Evolutionary conservation across 2,797 vertebrate species (phyloP).

Genomic region (Ctenopoma multispine): DNA sequence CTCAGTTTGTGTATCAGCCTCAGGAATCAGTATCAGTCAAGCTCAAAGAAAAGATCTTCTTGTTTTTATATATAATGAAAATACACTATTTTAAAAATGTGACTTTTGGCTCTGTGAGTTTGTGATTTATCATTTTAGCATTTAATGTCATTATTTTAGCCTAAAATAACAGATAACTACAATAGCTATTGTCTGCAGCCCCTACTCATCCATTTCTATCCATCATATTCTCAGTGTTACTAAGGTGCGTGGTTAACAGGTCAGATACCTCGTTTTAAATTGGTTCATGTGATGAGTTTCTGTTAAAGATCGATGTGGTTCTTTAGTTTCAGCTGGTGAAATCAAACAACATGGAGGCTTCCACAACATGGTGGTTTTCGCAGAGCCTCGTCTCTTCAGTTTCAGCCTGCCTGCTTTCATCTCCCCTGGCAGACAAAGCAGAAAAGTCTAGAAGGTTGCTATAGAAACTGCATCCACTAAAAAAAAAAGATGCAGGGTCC

Average conservation of each 20-base stretch:
- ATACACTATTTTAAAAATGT: neutral
- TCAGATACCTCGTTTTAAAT: conserved; percentile 5
- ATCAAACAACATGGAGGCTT: conserved; percentile 65
- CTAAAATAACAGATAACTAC: neutral
- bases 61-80: too few species aligned
- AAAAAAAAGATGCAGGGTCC: conserved; percentile 44
- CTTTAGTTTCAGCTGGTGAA: conserved; percentile 34
- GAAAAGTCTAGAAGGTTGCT: conserved; percentile 91
- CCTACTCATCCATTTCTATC: neutral
- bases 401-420: conserved; percentile 39
- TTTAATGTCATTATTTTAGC: neutral
- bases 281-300: neutral
- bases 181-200: neutral
- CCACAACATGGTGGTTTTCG: conserved; percentile 64
- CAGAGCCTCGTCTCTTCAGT: conserved; percentile 13
- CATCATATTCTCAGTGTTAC: neutral
- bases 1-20: neutral
- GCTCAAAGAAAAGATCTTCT: too few species aligned
- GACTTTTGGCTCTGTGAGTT: neutral
- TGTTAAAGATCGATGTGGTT: neutral
- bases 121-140: neutral
- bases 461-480: conserved; percentile 88
- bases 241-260: conserved; percentile 4
- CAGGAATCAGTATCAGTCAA: neutral
- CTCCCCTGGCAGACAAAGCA: conserved; percentile 65